Evolutionary conservation across 2,113 vertebrate species (phyloP), one percentile per base, ranked within the genome.

Genomic region (Psilopsiagon aurifrons): DNA sequence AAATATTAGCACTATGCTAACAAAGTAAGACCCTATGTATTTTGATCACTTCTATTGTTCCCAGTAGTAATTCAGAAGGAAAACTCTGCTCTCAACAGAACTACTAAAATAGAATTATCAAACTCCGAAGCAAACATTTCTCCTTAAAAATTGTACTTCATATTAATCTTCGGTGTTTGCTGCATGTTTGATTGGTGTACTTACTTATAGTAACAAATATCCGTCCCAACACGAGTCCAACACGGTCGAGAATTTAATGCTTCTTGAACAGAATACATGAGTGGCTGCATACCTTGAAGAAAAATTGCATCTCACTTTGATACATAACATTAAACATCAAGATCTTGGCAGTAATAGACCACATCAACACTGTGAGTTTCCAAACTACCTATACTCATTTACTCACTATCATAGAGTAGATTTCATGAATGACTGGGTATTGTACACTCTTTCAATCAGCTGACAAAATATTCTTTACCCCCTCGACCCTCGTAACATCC

Each of bases 131-230:
- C 20, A 81, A 77, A 16, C 13, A 66, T 33, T 74, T 70, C 9
- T 76, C 27, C 13, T 69, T 37, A 79, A 24, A 54, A 90, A 91
- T 18, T 47, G 62, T n/a, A 92, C 18, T 17, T 49, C 35, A 44
- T 4, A 22, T 18, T 86, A 83, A 47, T 25, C 17, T 90, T 84
- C 44, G 39, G 20, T 22, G 8, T 46, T 17, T 80, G 13, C n/a
- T 59, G 6, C 29, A 49, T 14, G 7, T 83, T 81, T 63, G 66
- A 35, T 31, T 59, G 59, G 46, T 43, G 57, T 92, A 98, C 98
- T 97, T 98, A 99, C 99, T 99, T 99, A 97, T 99, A 99, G 95
- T 99, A 99, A 98, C 99, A 99, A 98, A 99, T 99, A 96, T 99
- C 99, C 66, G 98, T 98, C 83, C 99, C 99, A 87, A 98, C 98